Percentiles rank a stretch among this genome's conserved stretches.
These are phyloP conservation scores for Machimus atricapillus DNA, from an alignment of 2,888 invertebrate species.

Conservation along the genomic window DNA sequence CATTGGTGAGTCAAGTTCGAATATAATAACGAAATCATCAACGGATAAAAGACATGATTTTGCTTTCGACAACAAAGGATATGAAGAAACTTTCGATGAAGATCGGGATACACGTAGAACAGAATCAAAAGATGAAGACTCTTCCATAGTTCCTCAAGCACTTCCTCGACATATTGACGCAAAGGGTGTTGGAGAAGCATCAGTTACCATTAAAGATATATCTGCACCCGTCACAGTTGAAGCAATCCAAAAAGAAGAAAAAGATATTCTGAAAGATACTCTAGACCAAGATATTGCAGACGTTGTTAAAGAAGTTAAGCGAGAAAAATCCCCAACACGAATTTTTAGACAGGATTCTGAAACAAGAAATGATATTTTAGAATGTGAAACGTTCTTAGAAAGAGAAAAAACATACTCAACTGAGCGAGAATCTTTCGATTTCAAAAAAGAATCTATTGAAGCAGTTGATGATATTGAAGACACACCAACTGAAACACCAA, in stretches of 20 bases:
- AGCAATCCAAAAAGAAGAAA: background rate
- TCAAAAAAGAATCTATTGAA: slow-evolving; percentile 4
- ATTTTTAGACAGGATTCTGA: slow-evolving; percentile 59
- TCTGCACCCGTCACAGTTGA: background rate
- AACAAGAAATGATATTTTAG: slow-evolving; percentile 59
- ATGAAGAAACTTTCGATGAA: slow-evolving; percentile 42
- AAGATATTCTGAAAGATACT: background rate
- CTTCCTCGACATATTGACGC: background rate
- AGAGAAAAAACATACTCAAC: slow-evolving; percentile 17
- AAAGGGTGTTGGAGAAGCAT: background rate
- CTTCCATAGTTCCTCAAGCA: background rate
- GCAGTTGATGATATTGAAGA: background rate
- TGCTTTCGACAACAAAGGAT: slow-evolving; percentile 48
- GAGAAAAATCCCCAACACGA: slow-evolving; percentile 50
- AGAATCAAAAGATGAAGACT: background rate
- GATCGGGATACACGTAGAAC: background rate
- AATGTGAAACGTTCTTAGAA: slow-evolving; percentile 46
- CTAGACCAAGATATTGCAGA: background rate
- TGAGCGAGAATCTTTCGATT: slow-evolving; percentile 5
- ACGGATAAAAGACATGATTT: slow-evolving; percentile 47
- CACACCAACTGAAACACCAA: background rate
- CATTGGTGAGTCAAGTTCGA: slow-evolving; percentile 61
- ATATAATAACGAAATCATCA: slow-evolving; percentile 59
- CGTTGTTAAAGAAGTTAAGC: background rate
- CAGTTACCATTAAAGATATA: background rate